These are phyloP conservation scores for Xerus inauris DNA, from an alignment of 2,113 vertebrate species.

Conservation along the genomic window DNA sequence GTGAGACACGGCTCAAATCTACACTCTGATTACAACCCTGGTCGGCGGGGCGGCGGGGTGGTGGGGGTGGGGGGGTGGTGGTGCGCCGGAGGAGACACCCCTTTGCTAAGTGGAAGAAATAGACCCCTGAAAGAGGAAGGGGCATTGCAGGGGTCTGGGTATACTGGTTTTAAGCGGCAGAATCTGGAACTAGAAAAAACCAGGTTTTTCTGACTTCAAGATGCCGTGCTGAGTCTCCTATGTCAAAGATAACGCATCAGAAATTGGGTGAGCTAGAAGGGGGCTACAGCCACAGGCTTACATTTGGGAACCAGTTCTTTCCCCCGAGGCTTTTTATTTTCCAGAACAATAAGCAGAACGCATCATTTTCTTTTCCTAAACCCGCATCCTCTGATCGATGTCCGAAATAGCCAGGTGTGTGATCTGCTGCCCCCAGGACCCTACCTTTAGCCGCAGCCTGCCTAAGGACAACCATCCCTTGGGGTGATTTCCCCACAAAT, in stretches of 20 bases:
- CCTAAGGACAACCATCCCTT: background rate
- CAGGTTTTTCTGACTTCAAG: background rate
- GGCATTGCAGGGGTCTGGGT: background rate
- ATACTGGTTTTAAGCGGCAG: background rate
- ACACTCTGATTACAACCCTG: accelerated
- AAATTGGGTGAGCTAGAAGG: conserved; percentile 5
- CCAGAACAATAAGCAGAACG: background rate
- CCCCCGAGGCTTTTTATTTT: background rate
- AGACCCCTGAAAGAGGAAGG: background rate
- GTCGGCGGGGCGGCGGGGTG: no score
- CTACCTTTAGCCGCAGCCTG: background rate
- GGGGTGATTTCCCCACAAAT: background rate
- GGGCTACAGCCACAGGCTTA: background rate
- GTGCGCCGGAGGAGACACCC: background rate
- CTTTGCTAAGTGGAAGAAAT: background rate
- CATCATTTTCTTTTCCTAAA: background rate
- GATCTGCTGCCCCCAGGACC: background rate
- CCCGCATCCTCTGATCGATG: background rate
- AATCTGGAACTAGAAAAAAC: background rate
- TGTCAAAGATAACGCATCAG: background rate
- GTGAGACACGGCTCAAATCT: background rate
- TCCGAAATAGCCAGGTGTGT: background rate
- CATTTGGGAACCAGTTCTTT: background rate
- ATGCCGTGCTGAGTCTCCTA: background rate
- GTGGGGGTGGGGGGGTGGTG: background rate